Evolutionary conservation across 2,113 vertebrate genomes (phyloP), one percentile per base, ranked within the genome.

Genomic region (Meleagris gallopavo): DNA sequence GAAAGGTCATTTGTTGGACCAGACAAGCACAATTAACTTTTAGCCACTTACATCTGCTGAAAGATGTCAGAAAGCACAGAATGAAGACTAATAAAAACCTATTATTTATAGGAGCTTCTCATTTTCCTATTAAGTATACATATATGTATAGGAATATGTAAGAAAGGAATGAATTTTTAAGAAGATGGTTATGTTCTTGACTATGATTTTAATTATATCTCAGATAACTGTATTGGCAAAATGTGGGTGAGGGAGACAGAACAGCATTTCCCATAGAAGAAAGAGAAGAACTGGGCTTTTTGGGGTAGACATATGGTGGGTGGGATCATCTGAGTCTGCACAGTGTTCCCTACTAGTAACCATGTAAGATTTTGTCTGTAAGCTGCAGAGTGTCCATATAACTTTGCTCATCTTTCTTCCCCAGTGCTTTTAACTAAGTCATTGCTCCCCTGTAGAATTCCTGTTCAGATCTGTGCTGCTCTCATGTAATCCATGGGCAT

Each of bases 1-100:
- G 38, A 91, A 89, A 85, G 72, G 38, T 43, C 80, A 46, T 83
- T 76, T 89, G 14, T 85, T 85, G 93, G 71, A 45, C 78, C 67
- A 86, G 72, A 72, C 40, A 65, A 94, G 55, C 41, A 77, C 86
- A 65, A 73, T 60, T 87, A 60, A 88, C 88, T 94, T 89, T 66
- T 60, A 85, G 32, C 67, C 78, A 81, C 89, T 93, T 89, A 91
- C 61, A n/a, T 74, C 52, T 85, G 17, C 45, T 74, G 67, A 83
- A 79, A 86, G 32, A 60, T 91, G 94, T 83, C 34, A 29, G 20
- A 71, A 86, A 93, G 38, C 89, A 65, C 71, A 30, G n/a, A 88
- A 88, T 89, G 60, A 16, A 46, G 43, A 43, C 64, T 75, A 77
- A 83, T 24, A 74, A 62, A 64, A 74, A 55, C 15, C 45, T 74